Conservation (phyloP, 2,797 vertebrate genomes). For the Cossypha dichroa region DNA sequence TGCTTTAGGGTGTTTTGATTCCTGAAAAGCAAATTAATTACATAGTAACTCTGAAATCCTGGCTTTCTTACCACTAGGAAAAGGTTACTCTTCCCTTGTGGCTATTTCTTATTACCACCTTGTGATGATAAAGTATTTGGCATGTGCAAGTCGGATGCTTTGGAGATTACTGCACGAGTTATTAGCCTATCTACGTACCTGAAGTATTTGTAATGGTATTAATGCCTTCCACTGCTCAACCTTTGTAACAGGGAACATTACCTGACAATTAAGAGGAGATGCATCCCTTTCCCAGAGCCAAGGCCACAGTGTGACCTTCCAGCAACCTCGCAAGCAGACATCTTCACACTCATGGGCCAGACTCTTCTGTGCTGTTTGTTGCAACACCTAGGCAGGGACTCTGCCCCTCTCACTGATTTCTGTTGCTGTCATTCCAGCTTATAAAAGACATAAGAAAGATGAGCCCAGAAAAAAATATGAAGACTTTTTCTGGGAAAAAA, state of each 20-base stretch:
- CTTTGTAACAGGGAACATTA: background rate
- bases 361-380: background rate
- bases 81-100: constrained; percentile 63
- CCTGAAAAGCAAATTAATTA: constrained; percentile 66
- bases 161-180: constrained; percentile 28
- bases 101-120: constrained; percentile 65
- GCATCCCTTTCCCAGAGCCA: background rate
- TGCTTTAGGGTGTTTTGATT: constrained; percentile 68
- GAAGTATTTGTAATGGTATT: background rate
- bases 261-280: background rate
- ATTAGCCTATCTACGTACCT: background rate
- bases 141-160: constrained; percentile 15
- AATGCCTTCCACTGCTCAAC: constrained; percentile 5
- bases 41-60: constrained; percentile 47
- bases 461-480: background rate
- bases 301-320: background rate
- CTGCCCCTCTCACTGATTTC: background rate
- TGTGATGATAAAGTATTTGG: constrained; percentile 59
- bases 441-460: background rate
- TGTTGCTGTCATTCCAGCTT: background rate
- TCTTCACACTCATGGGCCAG: background rate
- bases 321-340: background rate
- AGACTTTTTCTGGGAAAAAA: fast-evolving
- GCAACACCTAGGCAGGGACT: background rate
- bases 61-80: constrained; percentile 40